Percentiles rank a stretch among this genome's conserved stretches.
phyloP scores from a whole-genome alignment of 2,113 vertebrate genomes.

The Pycnonotus jocosus region DNA sequence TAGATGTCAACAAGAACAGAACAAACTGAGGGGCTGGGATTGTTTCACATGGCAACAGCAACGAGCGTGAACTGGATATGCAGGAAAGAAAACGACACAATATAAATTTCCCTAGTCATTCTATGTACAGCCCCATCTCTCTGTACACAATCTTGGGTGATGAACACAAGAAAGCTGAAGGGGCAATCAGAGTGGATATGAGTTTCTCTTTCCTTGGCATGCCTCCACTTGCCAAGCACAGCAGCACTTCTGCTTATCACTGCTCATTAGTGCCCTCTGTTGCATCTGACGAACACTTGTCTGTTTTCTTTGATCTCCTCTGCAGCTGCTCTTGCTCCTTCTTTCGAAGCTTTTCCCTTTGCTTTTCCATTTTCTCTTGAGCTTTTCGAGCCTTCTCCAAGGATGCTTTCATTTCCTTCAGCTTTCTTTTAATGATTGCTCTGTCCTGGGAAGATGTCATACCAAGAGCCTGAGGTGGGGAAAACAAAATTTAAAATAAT shows the following conservation, averaged over 20 bases:
- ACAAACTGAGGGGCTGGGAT: not conserved
- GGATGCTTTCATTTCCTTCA: constrained; percentile 89
- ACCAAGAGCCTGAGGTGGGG: constrained; percentile 79
- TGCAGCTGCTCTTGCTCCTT: constrained; percentile 83
- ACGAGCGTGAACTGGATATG: constrained; percentile 10
- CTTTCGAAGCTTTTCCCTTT: constrained; percentile 81
- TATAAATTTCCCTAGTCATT: not conserved
- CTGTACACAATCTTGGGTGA: not conserved
- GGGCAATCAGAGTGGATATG: not conserved
- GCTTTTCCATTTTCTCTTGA: constrained; percentile 89
- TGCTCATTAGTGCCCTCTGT: constrained; percentile 67
- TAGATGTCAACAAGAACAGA: constrained; percentile 33
- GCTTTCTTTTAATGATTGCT: constrained; percentile 87
- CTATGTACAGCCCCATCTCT: not conserved
- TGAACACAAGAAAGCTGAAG: not conserved
- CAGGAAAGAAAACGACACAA: constrained; percentile 31
- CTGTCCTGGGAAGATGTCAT: constrained; percentile 87
- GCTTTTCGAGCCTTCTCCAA: constrained; percentile 87
- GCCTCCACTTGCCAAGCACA: not conserved
- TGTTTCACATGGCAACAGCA: constrained; percentile 43
- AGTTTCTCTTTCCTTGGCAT: not conserved
- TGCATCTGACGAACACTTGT: constrained; percentile 19
- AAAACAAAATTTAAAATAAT: not conserved
- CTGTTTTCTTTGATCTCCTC: constrained; percentile 69
- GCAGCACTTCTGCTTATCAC: not conserved